phyloP scores from a whole-genome alignment of 2,113 vertebrate species.

The Toxostoma redivivum region DNA sequence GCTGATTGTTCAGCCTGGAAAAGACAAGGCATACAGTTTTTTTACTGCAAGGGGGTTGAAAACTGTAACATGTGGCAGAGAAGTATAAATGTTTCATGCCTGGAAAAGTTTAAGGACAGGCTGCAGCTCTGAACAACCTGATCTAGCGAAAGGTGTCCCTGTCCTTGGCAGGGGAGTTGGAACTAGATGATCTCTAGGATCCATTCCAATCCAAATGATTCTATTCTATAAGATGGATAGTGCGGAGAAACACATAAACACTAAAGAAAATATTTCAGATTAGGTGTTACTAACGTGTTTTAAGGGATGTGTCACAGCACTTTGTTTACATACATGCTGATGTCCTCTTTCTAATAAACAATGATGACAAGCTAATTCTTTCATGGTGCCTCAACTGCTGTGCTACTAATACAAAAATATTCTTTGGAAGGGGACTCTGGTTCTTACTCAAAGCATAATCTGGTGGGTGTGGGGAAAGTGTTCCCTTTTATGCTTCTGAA shows the following conservation, averaged over 20 bases:
- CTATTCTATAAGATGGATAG: background rate
- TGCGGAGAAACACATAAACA: background rate
- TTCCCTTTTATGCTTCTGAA: background rate
- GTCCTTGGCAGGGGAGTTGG: background rate
- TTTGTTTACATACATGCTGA: background rate
- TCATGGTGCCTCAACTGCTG: background rate
- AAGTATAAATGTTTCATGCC: background rate
- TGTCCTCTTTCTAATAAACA: background rate
- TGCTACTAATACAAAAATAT: background rate
- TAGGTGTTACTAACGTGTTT: background rate
- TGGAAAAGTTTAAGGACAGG: background rate
- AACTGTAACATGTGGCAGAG: background rate
- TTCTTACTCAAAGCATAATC: background rate
- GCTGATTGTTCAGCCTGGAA: background rate
- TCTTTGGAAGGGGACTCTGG: background rate
- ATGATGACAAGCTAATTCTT: background rate
- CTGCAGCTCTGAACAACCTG: background rate
- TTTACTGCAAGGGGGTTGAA: background rate
- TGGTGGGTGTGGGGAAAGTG: rapidly evolving
- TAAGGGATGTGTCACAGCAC: background rate
- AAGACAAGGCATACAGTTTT: background rate
- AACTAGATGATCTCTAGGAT: too few species aligned
- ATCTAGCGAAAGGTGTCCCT: background rate
- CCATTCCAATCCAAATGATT: background rate
- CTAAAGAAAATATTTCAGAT: background rate